Base-by-base conservation (phyloP, 1,140 invertebrate species). In the Drosophila kurseongensis region DNA sequence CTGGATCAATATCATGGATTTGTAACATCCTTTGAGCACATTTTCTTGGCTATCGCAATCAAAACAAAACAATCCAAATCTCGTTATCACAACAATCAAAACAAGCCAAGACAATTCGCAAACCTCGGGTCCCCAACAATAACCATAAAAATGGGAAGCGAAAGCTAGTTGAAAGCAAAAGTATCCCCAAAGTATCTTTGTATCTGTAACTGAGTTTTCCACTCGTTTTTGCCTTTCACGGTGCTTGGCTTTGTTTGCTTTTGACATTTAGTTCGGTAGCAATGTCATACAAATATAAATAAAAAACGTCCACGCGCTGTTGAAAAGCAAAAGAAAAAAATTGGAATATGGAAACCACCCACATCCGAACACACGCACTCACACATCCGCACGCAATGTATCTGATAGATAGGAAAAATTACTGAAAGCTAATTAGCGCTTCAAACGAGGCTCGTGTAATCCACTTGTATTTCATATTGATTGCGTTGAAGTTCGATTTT, bases 221-320 rank as follows among this genome's bases (percentile, higher is more conserved):
- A 63, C 55, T 85, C 44, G 29, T 68, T 72, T 65, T 78, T 67
- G 57, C 62, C 66, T 48, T 57, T 72, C 62, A 23, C 80, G 60
- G 79, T 48, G 57, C 75, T 76, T 75, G 62, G 73, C 73, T 84
- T 84, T 85, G 81, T 84, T 84, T 84, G 81, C 77, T 81, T 78
- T 67, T 85, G 82, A 85, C 82, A 85, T 85, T 85, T 86, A 82
- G 77, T 44, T 80, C 59, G 81, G 60, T 80, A 86, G 78, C 82
- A 85, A 85, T 85, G 82, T 85, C 82, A 85, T 85, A 86, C 82
- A 86, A 85, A 81, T 85, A 85, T 86, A 85, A 81, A 81, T 80
- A 86, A 80, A 61, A 83, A 83, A 75, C 63, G 84, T 80, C 67
- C 82, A 81, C 82, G 82, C 82, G 75, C 82, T 67, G 62, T 76